phyloP scores from a whole-genome alignment of 1,140 invertebrate genomes.

The Euwallacea similis region DNA sequence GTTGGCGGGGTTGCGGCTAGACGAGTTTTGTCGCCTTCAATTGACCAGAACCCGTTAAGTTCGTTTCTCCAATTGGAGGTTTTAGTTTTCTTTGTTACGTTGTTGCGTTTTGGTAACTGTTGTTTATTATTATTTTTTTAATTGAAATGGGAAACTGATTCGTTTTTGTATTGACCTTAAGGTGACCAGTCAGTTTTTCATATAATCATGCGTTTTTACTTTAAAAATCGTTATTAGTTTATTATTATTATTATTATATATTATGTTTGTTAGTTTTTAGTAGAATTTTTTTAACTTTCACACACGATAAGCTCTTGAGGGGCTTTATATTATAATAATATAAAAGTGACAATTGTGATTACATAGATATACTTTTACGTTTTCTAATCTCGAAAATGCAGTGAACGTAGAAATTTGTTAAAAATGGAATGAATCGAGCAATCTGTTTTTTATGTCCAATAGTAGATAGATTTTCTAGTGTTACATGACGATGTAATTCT shows the following conservation, averaged over 20 bases:
- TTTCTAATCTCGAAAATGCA: conserved; percentile 39
- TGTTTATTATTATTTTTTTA: conserved; percentile 41
- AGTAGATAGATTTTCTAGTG: conserved; percentile 39
- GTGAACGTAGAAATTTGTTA: conserved; percentile 33
- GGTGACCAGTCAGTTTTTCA: background rate
- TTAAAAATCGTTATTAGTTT: conserved; percentile 35
- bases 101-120: conserved; percentile 50
- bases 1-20: conserved; percentile 52
- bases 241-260: conserved; percentile 44
- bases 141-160: conserved; percentile 23
- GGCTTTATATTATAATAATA: conserved; percentile 5
- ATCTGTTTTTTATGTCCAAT: conserved; percentile 36
- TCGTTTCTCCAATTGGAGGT: conserved; percentile 5
- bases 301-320: conserved; percentile 42
- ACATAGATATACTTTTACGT: conserved; percentile 46
- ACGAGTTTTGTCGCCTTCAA: conserved; percentile 53
- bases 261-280: conserved; percentile 55
- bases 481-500: conserved; percentile 23
- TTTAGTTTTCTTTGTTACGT: conserved; percentile 52
- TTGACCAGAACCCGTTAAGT: conserved; percentile 52
- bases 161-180: conserved; percentile 2
- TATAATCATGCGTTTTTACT: background rate
- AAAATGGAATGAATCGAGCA: conserved; percentile 30
- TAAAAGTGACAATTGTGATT: conserved; percentile 49
- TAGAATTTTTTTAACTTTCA: conserved; percentile 49